A percentile compares a stretch with the other conserved stretches of the same genome.
Evolutionary conservation across 2,113 vertebrate species (phyloP).

Genomic region (Urocitellus parryii): DNA sequence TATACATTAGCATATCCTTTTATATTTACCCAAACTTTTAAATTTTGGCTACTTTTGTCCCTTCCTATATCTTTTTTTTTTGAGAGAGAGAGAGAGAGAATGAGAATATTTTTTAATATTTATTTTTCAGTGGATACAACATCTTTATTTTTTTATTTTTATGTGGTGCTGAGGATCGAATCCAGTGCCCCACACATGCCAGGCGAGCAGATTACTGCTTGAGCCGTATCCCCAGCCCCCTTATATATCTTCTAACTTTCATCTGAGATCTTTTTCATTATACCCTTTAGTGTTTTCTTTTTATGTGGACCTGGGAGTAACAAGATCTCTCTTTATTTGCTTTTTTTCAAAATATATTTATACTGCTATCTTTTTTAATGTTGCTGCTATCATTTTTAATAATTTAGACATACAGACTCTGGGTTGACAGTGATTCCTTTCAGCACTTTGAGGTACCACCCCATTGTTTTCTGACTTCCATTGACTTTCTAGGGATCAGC

Average conservation of each 20-base stretch:
- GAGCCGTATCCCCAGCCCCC: too few relatives aligned
- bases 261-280: background rate
- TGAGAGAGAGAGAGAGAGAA: too few relatives aligned
- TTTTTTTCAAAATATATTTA: background rate
- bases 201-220: too few relatives aligned
- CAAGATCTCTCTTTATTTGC: background rate
- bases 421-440: background rate
- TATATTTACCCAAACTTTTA: background rate
- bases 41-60: background rate
- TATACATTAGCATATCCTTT: background rate
- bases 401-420: background rate
- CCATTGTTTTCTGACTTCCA: background rate
- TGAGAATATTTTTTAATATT: too few relatives aligned
- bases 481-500: background rate
- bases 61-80: background rate
- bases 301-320: background rate
- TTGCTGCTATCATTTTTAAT: background rate
- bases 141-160: too few relatives aligned
- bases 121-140: too few relatives aligned
- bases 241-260: background rate
- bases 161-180: too few relatives aligned
- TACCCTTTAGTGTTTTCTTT: background rate
- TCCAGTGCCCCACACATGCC: fast-evolving
- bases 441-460: too few relatives aligned
- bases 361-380: background rate